phyloP scores from a whole-genome alignment of 1,140 invertebrate species.

The Lepidurus couesii region DNA sequence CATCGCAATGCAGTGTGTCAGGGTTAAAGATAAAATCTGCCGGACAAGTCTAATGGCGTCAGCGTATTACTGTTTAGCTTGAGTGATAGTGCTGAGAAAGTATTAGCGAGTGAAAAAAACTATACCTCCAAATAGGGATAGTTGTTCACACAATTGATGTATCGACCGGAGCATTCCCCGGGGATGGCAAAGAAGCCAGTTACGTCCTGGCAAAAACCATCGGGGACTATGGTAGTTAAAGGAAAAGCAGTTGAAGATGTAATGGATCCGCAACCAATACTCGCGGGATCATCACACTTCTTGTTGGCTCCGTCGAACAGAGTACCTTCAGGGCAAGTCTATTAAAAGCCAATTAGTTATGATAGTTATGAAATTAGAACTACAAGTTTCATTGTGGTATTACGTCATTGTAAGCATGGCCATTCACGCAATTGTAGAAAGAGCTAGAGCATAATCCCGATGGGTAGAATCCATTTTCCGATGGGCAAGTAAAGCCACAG shows the following conservation, averaged over 20 bases:
- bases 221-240: not conserved
- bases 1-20: conserved; percentile 23
- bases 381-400: too few species aligned
- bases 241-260: not conserved
- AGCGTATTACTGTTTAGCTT: not conserved
- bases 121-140: conserved; percentile 21
- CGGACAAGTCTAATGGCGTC: conserved; percentile 1
- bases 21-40: conserved; percentile 24
- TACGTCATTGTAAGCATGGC: too few species aligned
- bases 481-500: too few species aligned
- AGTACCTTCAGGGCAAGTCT: not conserved
- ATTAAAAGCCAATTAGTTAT: not conserved
- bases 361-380: too few species aligned
- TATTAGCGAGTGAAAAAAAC: not conserved
- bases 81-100: not conserved
- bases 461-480: too few species aligned
- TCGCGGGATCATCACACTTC: not conserved
- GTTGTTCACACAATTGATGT: not conserved
- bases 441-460: too few species aligned
- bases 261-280: not conserved
- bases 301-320: too few species aligned
- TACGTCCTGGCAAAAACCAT: not conserved
- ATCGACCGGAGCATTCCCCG: not conserved
- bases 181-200: conserved; percentile 25
- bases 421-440: too few species aligned